Evolutionary conservation across 2,113 vertebrate species (phyloP).

Genomic region (Riparia riparia): DNA sequence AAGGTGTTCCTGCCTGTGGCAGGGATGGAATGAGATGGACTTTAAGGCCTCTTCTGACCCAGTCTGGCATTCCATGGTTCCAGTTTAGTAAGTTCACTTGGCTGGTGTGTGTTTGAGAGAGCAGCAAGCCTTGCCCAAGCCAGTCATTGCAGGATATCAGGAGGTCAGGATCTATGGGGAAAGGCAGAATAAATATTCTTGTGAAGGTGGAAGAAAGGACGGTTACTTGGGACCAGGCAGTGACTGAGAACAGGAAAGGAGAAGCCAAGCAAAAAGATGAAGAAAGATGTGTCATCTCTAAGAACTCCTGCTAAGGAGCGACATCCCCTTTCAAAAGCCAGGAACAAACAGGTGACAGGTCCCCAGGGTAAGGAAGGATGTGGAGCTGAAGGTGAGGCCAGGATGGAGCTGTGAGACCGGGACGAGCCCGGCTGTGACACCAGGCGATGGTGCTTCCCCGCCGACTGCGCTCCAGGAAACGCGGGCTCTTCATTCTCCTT

Average conservation of each 20-base stretch:
- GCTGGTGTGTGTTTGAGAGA: background rate
- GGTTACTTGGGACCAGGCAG: background rate
- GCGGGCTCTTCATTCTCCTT: fast-evolving
- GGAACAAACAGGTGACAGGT: background rate
- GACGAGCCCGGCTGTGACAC: background rate
- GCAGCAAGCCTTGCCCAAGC: background rate
- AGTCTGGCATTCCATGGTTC: background rate
- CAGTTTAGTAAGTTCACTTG: background rate
- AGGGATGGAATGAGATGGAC: background rate
- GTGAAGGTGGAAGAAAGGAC: background rate
- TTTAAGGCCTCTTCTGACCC: background rate
- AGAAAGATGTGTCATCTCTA: background rate
- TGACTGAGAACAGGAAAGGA: background rate
- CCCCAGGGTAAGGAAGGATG: background rate
- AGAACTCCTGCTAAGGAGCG: background rate
- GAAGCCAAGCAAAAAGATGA: background rate
- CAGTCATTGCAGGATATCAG: background rate
- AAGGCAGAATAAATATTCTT: background rate
- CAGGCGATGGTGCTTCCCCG: fast-evolving
- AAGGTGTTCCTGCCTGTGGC: background rate
- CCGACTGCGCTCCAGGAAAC: fast-evolving
- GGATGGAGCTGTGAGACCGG: background rate
- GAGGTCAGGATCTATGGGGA: background rate
- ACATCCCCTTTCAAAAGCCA: background rate
- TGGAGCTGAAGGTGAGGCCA: background rate